Evolutionary conservation across 2,888 invertebrate species (phyloP).

Genomic region (Acrobasis repandana): DNA sequence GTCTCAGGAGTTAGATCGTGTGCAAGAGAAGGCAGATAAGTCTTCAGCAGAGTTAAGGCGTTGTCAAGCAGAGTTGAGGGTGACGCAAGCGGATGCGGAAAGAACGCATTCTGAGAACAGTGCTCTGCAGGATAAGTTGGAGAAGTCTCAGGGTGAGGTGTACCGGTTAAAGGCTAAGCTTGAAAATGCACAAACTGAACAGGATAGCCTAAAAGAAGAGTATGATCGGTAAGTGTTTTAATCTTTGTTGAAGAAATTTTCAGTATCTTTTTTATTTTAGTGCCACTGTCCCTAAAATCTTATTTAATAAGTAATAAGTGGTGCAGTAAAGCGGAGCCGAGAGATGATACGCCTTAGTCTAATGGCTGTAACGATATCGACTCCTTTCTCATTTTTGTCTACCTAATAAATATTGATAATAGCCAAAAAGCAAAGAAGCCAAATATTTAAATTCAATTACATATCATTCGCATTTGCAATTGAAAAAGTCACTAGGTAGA

Average conservation of each 20-base stretch:
- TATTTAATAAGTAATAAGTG: too few relatives aligned
- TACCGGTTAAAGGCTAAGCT: conserved; percentile 96
- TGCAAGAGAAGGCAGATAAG: conserved; percentile 94
- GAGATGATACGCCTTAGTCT: too few relatives aligned
- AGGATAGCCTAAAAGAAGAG: conserved; percentile 95
- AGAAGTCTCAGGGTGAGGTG: conserved; percentile 97
- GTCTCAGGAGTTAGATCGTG: conserved; percentile 91
- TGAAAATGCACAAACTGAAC: conserved; percentile 97
- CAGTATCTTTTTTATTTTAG: too few relatives aligned
- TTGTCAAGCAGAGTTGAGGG: conserved; percentile 94
- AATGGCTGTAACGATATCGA: too few relatives aligned
- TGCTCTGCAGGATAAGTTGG: conserved; percentile 94
- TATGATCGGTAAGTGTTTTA: conserved; percentile 86
- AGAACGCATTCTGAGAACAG: conserved; percentile 92
- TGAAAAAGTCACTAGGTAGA: too few relatives aligned
- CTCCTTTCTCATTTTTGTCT: too few relatives aligned
- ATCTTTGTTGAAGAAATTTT: not conserved
- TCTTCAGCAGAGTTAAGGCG: conserved; percentile 91
- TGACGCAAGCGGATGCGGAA: conserved; percentile 95
- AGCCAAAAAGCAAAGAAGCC: too few relatives aligned
- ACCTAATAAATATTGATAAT: too few relatives aligned
- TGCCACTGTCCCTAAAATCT: too few relatives aligned
- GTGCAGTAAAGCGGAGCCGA: too few relatives aligned
- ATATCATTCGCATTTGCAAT: too few relatives aligned
- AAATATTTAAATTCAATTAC: too few relatives aligned